phyloP scores from a whole-genome alignment of 2,113 vertebrate genomes.

The Burhinus bistriatus region DNA sequence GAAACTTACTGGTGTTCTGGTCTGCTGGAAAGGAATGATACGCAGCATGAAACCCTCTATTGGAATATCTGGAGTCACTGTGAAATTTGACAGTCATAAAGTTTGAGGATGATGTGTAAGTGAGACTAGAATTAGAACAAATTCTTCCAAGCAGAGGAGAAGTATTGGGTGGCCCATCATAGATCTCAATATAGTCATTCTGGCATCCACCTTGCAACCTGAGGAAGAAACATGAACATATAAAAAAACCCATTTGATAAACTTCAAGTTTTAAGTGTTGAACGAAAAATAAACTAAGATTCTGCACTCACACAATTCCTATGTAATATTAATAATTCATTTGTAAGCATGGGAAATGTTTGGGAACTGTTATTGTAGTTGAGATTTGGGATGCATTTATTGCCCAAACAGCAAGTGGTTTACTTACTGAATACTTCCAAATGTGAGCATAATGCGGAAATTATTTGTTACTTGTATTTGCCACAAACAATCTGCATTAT shows the following conservation, averaged over 20 bases:
- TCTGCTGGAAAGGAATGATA: conserved; percentile 44
- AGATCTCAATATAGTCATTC: conserved; percentile 65
- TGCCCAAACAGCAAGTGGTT: neutral
- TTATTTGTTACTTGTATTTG: conserved; percentile 66
- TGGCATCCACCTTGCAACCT: conserved; percentile 62
- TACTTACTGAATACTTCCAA: conserved; percentile 65
- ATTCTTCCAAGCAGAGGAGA: conserved; percentile 59
- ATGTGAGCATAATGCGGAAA: conserved; percentile 31
- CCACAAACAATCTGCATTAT: conserved; percentile 66
- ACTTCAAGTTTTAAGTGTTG: neutral
- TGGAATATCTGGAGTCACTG: conserved; percentile 8
- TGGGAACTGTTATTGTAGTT: neutral
- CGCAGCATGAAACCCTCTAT: conserved; percentile 22
- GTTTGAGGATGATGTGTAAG: conserved; percentile 67
- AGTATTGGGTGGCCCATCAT: conserved; percentile 61
- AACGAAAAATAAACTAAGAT: neutral
- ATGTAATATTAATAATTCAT: neutral
- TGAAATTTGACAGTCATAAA: conserved; percentile 67
- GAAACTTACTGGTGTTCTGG: conserved; percentile 55
- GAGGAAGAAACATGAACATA: neutral
- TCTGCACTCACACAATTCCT: neutral
- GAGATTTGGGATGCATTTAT: neutral
- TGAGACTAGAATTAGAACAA: neutral
- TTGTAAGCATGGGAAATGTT: neutral
- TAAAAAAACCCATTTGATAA: neutral